phyloP scores from a whole-genome alignment of 2,113 vertebrate genomes.

The Nibea albiflora region DNA sequence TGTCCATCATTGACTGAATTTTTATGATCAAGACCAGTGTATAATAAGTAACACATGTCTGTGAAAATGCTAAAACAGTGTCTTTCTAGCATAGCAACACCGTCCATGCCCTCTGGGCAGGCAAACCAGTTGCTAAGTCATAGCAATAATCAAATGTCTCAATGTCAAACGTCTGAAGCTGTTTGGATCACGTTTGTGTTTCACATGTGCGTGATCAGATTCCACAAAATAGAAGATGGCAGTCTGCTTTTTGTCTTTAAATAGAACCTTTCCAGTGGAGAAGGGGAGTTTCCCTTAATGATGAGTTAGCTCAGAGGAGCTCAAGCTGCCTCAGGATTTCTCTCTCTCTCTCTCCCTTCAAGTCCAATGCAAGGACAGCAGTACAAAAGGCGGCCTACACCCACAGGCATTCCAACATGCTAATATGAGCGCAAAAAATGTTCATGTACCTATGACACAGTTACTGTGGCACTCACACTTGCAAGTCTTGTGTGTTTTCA shows the following conservation, averaged over 20 bases:
- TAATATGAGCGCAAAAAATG: neutral
- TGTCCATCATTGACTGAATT: neutral
- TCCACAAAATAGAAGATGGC: conserved; percentile 7
- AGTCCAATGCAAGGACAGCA: neutral
- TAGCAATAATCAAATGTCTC: neutral
- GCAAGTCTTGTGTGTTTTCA: neutral
- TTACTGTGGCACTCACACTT: neutral
- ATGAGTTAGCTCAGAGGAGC: neutral
- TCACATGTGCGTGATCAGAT: conserved; percentile 25
- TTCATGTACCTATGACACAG: neutral
- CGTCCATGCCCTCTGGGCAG: neutral
- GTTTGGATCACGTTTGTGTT: conserved; percentile 38
- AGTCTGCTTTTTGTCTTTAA: conserved; percentile 44
- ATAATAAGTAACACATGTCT: neutral
- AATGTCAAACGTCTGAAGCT: neutral
- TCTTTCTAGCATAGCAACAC: neutral
- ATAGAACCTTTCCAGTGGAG: conserved; percentile 47
- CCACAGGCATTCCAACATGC: conserved; percentile 25
- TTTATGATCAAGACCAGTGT: neutral
- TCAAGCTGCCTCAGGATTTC: conserved; percentile 1
- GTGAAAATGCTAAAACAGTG: neutral
- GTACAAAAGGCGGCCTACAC: conserved; percentile 4
- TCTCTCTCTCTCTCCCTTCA: neutral
- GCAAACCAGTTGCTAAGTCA: neutral
- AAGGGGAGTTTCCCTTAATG: conserved; percentile 50